These are phyloP conservation scores for Spisula subtruncata DNA, from an alignment of 2,888 invertebrate genomes.

Conservation along the genomic window DNA sequence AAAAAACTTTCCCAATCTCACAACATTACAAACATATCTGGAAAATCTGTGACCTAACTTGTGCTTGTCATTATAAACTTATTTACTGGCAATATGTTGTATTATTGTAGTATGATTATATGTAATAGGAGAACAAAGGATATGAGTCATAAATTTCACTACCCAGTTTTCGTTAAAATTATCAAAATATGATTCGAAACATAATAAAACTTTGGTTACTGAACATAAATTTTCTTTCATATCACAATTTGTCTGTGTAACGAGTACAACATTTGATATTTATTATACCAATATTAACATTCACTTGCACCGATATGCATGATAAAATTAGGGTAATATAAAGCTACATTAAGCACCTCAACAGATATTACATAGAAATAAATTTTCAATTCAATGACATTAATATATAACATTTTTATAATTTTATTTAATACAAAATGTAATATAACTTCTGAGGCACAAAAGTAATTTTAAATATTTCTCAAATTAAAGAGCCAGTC, in stretches of 20 bases:
- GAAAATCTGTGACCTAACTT: neutral
- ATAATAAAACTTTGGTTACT: neutral
- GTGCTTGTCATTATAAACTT: neutral
- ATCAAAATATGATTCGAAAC: neutral
- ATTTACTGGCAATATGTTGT: neutral
- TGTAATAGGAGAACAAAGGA: constrained; percentile 26
- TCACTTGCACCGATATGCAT: constrained; percentile 14
- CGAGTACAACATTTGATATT: neutral
- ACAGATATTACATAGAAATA: neutral
- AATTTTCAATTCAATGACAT: neutral
- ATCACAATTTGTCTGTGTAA: neutral
- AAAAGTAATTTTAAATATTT: too few relatives aligned
- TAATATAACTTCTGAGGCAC: too few relatives aligned
- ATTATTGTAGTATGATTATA: neutral
- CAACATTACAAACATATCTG: neutral
- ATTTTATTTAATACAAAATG: too few relatives aligned
- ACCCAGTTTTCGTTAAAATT: neutral
- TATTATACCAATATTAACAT: neutral
- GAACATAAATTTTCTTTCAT: neutral
- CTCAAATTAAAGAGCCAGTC: too few relatives aligned
- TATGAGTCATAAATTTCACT: constrained; percentile 8
- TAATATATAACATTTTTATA: too few relatives aligned
- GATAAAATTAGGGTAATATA: neutral
- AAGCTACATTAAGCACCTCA: neutral
- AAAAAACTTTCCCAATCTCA: neutral